Percentiles rank a stretch among this genome's conserved stretches.
These are phyloP conservation scores for Andrena chrysosceles DNA, from an alignment of 2,888 invertebrate genomes.

Conservation along the genomic window DNA sequence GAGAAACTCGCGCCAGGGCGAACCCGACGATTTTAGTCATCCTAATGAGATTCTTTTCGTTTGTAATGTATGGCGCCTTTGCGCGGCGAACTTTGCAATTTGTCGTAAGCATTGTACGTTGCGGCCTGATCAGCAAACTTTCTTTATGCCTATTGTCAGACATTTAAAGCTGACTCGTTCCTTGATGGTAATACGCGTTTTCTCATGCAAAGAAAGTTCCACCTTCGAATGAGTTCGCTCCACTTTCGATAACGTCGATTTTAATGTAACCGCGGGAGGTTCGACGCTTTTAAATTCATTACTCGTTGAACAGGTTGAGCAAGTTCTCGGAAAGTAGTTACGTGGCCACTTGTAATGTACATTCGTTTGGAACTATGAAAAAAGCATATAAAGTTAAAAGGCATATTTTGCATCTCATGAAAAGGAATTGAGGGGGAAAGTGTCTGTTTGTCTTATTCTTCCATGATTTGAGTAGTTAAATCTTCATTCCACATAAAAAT, in stretches of 20 bases:
- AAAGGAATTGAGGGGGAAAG: not conserved
- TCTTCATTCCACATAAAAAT: not conserved
- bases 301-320: slow-evolving; percentile 15
- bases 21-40: not conserved
- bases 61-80: not conserved
- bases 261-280: slow-evolving; percentile 26
- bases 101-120: not conserved
- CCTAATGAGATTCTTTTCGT: not conserved
- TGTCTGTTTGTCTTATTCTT: not conserved
- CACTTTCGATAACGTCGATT: slow-evolving; percentile 42
- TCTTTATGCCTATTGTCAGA: not conserved
- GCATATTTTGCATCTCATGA: slow-evolving; percentile 4
- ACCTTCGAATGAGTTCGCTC: slow-evolving; percentile 28
- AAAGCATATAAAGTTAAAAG: slow-evolving; percentile 9
- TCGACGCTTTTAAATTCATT: slow-evolving; percentile 45
- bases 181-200: not conserved
- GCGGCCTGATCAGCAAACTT: not conserved
- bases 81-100: not conserved
- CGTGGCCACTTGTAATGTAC: slow-evolving; percentile 14
- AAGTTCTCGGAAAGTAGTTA: slow-evolving; percentile 21
- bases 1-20: not conserved
- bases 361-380: not conserved
- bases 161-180: not conserved
- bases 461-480: not conserved
- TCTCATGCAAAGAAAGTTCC: slow-evolving; percentile 4